A percentile compares a stretch with the other conserved stretches of the same genome.
These are phyloP conservation scores for Parus major DNA, from an alignment of 2,113 vertebrate species.

Conservation along the genomic window DNA sequence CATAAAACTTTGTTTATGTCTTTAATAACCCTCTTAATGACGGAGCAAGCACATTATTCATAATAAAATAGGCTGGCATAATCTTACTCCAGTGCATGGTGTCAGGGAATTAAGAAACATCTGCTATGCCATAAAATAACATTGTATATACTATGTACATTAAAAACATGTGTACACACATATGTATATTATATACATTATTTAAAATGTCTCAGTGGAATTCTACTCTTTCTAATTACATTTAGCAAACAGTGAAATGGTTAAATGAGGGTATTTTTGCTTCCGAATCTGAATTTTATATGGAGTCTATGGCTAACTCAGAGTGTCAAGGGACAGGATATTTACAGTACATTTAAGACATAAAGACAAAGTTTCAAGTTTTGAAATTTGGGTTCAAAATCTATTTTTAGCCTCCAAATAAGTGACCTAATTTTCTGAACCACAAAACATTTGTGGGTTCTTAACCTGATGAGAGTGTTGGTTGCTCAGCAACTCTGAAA, in stretches of 20 bases:
- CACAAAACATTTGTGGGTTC: not conserved
- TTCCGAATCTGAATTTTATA: not conserved
- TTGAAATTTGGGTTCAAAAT: not conserved
- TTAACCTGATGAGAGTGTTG: not conserved
- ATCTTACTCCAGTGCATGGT: conserved; percentile 78
- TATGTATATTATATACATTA: conserved; percentile 32
- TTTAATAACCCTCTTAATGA: conserved; percentile 90
- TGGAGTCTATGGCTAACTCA: not conserved
- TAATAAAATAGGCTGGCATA: conserved; percentile 81
- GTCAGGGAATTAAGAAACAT: conserved; percentile 85
- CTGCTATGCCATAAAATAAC: conserved; percentile 78
- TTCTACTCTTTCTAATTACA: conserved; percentile 60
- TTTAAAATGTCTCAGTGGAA: conserved; percentile 54
- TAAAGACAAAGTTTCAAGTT: not conserved
- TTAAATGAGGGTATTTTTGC: conserved; percentile 29
- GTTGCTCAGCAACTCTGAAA: conserved; percentile 50
- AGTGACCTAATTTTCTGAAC: conserved; percentile 25
- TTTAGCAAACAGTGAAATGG: conserved; percentile 53
- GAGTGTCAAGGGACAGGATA: not conserved
- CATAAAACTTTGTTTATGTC: conserved; percentile 84
- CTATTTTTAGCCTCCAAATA: not conserved
- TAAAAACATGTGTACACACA: conserved; percentile 65
- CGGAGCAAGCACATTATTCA: conserved; percentile 81
- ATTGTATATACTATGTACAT: conserved; percentile 65
- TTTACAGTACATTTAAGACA: not conserved